Conservation (phyloP, 2,113 vertebrate genomes). For the Connochaetes taurinus region DNA sequence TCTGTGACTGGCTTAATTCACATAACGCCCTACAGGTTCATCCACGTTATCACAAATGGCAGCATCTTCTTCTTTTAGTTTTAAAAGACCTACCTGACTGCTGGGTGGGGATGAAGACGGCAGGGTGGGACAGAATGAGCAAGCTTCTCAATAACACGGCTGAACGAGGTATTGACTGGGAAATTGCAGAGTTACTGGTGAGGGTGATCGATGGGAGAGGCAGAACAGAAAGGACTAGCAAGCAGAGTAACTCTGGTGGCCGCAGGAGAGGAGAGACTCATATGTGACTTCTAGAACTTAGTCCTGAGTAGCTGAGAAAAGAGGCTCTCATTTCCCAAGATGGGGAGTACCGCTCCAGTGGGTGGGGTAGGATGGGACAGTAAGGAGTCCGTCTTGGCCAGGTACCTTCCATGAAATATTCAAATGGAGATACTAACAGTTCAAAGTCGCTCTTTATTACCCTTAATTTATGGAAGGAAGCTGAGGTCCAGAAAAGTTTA, state of each 20-base stretch:
- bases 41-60: not conserved
- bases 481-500: not conserved
- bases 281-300: too few relatives aligned
- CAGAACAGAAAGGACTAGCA: too few relatives aligned
- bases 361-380: accelerated
- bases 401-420: not conserved
- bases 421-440: not conserved
- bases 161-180: not conserved
- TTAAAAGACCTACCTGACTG: not conserved
- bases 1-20: not conserved
- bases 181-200: too few relatives aligned
- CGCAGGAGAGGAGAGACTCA: not conserved
- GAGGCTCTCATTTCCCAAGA: not conserved
- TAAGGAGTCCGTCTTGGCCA: not conserved
- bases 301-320: not conserved
- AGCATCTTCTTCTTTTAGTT: not conserved
- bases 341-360: too few relatives aligned
- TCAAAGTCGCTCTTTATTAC: not conserved
- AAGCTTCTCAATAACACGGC: not conserved
- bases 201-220: accelerated
- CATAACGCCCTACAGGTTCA: not conserved
- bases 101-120: not conserved
- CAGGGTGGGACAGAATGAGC: accelerated
- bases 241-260: not conserved
- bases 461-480: not conserved